Conservation (phyloP, 2,888 invertebrate species). For the Eilema caniola region DNA sequence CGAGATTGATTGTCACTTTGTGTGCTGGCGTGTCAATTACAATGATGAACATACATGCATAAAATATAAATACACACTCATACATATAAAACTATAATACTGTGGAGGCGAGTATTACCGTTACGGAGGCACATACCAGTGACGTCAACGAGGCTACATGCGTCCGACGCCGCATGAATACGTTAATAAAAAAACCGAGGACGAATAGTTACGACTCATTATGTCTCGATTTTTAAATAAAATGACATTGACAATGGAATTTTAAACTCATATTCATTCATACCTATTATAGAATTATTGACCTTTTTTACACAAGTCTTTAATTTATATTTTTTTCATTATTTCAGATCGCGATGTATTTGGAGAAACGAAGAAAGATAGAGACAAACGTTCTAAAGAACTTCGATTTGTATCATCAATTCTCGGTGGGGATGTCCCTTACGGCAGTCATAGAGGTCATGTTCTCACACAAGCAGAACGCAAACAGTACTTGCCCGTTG, state of each 20-base stretch:
- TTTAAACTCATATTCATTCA: not conserved
- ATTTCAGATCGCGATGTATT: conserved; percentile 86
- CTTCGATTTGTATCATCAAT: conserved; percentile 92
- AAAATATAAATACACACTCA: conserved; percentile 47
- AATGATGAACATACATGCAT: conserved; percentile 66
- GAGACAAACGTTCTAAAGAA: conserved; percentile 80
- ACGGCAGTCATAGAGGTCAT: conserved; percentile 91
- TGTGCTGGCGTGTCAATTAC: conserved; percentile 72
- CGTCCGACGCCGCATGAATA: conserved; percentile 80
- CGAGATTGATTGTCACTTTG: conserved; percentile 77
- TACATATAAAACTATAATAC: conserved; percentile 31
- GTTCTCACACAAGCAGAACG: conserved; percentile 94
- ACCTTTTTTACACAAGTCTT: not conserved
- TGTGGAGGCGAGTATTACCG: conserved; percentile 83
- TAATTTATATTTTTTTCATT: conserved; percentile 48
- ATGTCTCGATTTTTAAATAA: conserved; percentile 22
- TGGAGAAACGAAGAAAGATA: conserved; percentile 72
- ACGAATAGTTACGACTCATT: conserved; percentile 63
- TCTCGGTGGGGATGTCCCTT: conserved; percentile 93
- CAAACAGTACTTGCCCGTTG: conserved; percentile 91
- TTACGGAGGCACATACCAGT: conserved; percentile 86
- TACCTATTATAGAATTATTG: not conserved
- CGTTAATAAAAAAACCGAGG: conserved; percentile 75
- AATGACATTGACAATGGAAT: conserved; percentile 20
- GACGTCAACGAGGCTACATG: conserved; percentile 84